phyloP scores from a whole-genome alignment of 2,113 vertebrate species.

The Sinocyclocheilus anshuiensis region DNA sequence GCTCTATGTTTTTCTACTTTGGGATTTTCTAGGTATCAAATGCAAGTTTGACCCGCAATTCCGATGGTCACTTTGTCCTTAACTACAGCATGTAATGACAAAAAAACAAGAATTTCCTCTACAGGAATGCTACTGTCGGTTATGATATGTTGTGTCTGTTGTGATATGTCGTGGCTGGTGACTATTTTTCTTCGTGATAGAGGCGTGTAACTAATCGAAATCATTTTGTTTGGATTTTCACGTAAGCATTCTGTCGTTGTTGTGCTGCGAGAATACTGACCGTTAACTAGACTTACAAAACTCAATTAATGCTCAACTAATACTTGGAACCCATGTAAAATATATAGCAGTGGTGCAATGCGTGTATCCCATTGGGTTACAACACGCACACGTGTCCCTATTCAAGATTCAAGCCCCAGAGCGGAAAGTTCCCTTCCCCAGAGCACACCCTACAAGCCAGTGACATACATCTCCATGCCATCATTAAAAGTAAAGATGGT shows the following conservation, averaged over 20 bases:
- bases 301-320: conserved; percentile 32
- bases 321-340: conserved; percentile 40
- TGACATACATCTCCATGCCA: conserved; percentile 84
- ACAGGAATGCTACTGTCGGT: conserved; percentile 27
- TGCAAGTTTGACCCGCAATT: conserved; percentile 43
- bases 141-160: conserved; percentile 22
- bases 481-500: conserved; percentile 84
- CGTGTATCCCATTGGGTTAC: conserved; percentile 27
- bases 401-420: conserved; percentile 31
- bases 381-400: neutral
- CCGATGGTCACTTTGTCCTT: conserved; percentile 38
- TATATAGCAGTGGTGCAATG: conserved; percentile 43
- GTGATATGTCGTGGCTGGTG: conserved; percentile 29
- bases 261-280: conserved; percentile 25
- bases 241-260: conserved; percentile 21
- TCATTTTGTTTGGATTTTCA: neutral
- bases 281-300: conserved; percentile 41
- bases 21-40: conserved; percentile 46
- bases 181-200: conserved; percentile 4
- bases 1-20: conserved; percentile 54
- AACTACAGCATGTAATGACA: conserved; percentile 33
- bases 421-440: conserved; percentile 36
- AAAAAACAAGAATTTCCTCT: conserved; percentile 40
- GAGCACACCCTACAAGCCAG: conserved; percentile 72
- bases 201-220: conserved; percentile 18